phyloP scores from a whole-genome alignment of 2,113 vertebrate genomes.

The Plecotus auritus region DNA sequence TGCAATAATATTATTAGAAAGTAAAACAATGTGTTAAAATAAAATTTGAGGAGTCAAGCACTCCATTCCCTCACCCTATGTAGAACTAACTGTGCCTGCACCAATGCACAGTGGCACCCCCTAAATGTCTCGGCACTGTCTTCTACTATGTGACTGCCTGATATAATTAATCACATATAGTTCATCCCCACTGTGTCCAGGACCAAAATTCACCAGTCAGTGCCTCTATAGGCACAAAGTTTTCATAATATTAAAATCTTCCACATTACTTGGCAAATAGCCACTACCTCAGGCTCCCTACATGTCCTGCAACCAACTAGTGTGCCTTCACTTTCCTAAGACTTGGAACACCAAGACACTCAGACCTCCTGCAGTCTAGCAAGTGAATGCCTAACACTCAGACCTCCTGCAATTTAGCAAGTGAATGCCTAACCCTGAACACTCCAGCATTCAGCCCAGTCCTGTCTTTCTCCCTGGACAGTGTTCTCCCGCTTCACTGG shows the following conservation, averaged over 20 bases:
- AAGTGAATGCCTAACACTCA: not conserved
- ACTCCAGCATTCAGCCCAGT: not conserved
- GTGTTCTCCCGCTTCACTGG: not conserved
- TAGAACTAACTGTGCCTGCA: not conserved
- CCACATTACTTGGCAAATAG: not conserved
- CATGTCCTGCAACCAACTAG: not conserved
- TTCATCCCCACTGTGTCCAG: not conserved
- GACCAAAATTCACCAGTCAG: not conserved
- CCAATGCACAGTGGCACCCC: rapidly evolving
- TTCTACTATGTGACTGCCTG: not conserved
- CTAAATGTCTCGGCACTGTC: rapidly evolving
- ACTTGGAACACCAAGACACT: not conserved
- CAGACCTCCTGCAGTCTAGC: not conserved
- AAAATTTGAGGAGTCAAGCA: not conserved
- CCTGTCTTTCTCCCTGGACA: not conserved
- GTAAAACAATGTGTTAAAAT: not conserved
- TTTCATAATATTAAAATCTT: not conserved
- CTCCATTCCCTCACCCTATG: not conserved
- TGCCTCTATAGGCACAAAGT: not conserved
- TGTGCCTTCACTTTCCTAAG: not conserved
- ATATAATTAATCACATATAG: not conserved
- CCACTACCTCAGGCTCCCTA: not conserved
- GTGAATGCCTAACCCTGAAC: not conserved
- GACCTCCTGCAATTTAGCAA: not conserved
- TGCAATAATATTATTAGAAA: not conserved